These are phyloP conservation scores for Gari tellinella DNA, from an alignment of 2,888 invertebrate species.

Conservation along the genomic window DNA sequence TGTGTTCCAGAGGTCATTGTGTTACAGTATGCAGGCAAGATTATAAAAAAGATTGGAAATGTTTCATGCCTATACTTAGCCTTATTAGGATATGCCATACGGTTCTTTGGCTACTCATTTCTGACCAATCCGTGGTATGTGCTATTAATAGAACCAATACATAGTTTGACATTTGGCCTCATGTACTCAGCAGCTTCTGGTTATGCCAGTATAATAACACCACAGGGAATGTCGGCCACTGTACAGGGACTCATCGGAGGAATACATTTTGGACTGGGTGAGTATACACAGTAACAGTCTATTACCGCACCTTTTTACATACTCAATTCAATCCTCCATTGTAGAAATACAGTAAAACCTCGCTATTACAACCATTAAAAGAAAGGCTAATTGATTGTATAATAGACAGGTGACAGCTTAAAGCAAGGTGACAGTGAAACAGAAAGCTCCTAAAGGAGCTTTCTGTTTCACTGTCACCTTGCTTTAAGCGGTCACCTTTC, in stretches of 20 bases:
- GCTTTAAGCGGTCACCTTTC: too few species aligned
- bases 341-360: too few species aligned
- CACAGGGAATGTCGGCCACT: conserved; percentile 92
- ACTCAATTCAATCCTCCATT: too few species aligned
- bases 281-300: too few species aligned
- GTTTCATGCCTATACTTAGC: conserved; percentile 93
- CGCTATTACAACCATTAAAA: too few species aligned
- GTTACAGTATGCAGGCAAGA: conserved; percentile 92
- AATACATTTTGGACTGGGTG: conserved; percentile 94
- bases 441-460: too few species aligned
- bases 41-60: conserved; percentile 91
- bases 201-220: conserved; percentile 93
- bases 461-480: too few species aligned
- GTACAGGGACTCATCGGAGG: conserved; percentile 94
- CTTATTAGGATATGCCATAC: conserved; percentile 90
- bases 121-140: conserved; percentile 93
- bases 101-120: conserved; percentile 93
- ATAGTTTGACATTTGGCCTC: conserved; percentile 94
- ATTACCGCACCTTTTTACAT: too few species aligned
- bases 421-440: too few species aligned
- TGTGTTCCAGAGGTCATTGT: conserved; percentile 75
- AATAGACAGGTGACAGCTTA: too few species aligned
- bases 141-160: conserved; percentile 93
- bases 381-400: too few species aligned
- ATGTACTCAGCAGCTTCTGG: conserved; percentile 97